phyloP scores from a whole-genome alignment of 2,113 vertebrate genomes.

The Oxyruncus cristatus region DNA sequence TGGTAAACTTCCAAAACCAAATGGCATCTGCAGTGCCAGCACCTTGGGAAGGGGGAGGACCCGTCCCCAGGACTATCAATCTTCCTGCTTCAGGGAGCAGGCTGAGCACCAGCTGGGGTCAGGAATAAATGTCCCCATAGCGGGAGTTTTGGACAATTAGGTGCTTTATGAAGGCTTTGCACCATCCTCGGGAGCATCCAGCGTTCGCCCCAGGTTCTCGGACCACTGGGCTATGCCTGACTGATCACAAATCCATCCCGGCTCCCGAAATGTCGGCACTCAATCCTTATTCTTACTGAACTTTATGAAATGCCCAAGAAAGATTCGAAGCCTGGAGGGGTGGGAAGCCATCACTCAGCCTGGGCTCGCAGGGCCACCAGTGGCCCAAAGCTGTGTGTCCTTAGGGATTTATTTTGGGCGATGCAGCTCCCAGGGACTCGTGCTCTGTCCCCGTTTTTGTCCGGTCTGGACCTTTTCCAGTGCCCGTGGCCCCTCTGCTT shows the following conservation, averaged over 20 bases:
- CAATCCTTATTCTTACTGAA: not conserved
- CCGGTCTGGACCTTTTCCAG: not conserved
- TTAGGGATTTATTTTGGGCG: fast-evolving
- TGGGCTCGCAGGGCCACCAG: not conserved
- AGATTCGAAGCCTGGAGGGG: fast-evolving
- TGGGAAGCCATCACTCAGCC: fast-evolving
- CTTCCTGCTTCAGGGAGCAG: constrained; percentile 53
- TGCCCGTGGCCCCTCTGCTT: not conserved
- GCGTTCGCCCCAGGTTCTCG: not conserved
- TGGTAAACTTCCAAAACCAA: not conserved
- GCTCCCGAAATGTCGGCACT: fast-evolving
- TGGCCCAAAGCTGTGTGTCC: fast-evolving
- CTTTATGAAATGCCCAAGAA: fast-evolving
- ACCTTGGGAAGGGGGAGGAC: not conserved
- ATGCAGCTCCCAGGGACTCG: not conserved
- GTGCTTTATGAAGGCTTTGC: constrained; percentile 58
- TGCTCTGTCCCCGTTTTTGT: fast-evolving
- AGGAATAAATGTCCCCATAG: constrained; percentile 49
- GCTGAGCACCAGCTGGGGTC: constrained; percentile 63
- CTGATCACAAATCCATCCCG: not conserved
- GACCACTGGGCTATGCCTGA: not conserved
- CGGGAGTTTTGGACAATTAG: constrained; percentile 61
- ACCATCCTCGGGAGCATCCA: constrained; percentile 5
- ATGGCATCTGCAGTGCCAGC: not conserved
- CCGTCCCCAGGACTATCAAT: constrained; percentile 21